Evolutionary conservation across 2,797 vertebrate species (phyloP).

Genomic region (Stomatorhinus walkeri): DNA sequence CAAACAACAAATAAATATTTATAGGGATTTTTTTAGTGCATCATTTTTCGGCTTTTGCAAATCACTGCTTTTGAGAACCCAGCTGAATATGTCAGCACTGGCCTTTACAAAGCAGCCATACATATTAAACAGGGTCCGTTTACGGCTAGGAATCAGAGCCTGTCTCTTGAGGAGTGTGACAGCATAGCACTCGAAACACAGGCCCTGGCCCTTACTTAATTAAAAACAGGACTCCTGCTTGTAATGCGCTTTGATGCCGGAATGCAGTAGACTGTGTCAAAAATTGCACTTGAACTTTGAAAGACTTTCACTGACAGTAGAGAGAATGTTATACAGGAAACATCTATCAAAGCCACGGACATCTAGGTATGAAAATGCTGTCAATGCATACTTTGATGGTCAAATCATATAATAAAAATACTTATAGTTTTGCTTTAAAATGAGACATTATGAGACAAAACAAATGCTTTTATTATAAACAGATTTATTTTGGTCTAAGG

Average conservation of each 20-base stretch:
- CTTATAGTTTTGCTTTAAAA: background rate
- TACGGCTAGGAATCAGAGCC: constrained; percentile 38
- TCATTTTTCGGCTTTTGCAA: constrained; percentile 19
- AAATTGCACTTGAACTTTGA: constrained; percentile 21
- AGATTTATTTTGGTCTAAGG: background rate
- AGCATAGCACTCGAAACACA: background rate
- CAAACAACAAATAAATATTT: constrained; percentile 18
- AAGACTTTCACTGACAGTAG: constrained; percentile 5
- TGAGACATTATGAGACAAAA: background rate
- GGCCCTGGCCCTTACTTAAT: constrained; percentile 35
- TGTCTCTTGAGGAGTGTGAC: constrained; percentile 21
- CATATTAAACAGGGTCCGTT: constrained; percentile 48
- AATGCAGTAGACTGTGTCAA: constrained; percentile 45
- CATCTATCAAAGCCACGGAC: background rate
- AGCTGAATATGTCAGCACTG: constrained; percentile 33
- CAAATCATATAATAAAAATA: background rate
- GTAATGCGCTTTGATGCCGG: constrained; percentile 43
- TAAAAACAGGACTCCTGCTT: constrained; percentile 46
- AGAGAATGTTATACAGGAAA: background rate
- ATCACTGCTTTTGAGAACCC: constrained; percentile 35
- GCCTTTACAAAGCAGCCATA: constrained; percentile 45
- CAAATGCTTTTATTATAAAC: background rate
- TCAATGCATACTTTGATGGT: background rate
- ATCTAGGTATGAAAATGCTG: background rate
- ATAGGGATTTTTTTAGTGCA: constrained; percentile 22